Percentiles rank a stretch among this genome's conserved stretches.
Evolutionary conservation across 2,888 invertebrate genomes (phyloP).

Genomic region (Lepidonotus clava): DNA sequence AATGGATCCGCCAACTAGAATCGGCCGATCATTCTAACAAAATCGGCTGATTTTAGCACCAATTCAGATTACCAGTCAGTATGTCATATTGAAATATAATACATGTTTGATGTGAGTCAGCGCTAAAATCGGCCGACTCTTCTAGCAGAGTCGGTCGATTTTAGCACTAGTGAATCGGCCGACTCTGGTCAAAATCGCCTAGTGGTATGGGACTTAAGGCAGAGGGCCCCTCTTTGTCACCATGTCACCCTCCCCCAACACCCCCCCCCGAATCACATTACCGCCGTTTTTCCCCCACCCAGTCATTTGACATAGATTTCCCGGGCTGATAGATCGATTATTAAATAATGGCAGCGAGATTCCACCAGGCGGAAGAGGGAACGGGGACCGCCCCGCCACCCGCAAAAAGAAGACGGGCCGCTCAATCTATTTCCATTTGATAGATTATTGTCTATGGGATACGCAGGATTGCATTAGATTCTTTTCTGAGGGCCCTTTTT

Average conservation of each 20-base stretch:
- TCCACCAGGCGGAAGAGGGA: neutral
- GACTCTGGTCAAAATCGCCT: too few relatives aligned
- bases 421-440: constrained; percentile 28
- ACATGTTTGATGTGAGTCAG: too few relatives aligned
- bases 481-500: neutral
- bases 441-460: constrained; percentile 31
- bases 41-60: too few relatives aligned
- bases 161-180: too few relatives aligned
- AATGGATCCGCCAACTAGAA: too few relatives aligned
- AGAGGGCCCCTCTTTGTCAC: neutral
- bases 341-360: constrained; percentile 13
- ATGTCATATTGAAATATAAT: too few relatives aligned
- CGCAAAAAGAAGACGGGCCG: neutral
- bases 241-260: neutral
- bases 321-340: constrained; percentile 38
- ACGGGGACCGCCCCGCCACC: neutral
- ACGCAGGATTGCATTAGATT: constrained; percentile 9
- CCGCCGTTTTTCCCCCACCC: neutral
- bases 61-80: too few relatives aligned
- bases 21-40: too few relatives aligned
- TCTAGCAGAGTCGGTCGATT: too few relatives aligned
- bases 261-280: constrained; percentile 2
- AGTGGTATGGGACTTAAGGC: too few relatives aligned
- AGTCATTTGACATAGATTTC: constrained; percentile 35
- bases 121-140: too few relatives aligned